Conservation (phyloP, 2,888 invertebrate species). For the Parnassius apollo region DNA sequence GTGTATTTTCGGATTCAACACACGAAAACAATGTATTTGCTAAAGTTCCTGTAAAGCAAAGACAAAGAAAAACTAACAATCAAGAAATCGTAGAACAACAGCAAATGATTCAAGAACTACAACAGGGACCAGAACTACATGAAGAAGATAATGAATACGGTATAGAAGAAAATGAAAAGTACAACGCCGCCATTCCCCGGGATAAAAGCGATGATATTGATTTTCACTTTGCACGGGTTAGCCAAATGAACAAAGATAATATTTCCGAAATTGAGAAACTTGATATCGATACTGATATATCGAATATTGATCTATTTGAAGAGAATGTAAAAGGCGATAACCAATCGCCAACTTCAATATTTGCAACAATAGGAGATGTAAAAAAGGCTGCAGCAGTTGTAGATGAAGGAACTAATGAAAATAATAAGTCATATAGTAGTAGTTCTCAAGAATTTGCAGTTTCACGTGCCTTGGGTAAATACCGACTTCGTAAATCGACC, state of each 20-base stretch:
- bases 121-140: conserved; percentile 64
- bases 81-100: conserved; percentile 77
- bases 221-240: conserved; percentile 78
- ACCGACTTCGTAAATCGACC: conserved; percentile 86
- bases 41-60: conserved; percentile 78
- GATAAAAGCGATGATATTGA: conserved; percentile 77
- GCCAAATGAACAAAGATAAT: conserved; percentile 76
- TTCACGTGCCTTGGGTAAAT: conserved; percentile 90
- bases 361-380: conserved; percentile 88
- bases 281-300: conserved; percentile 81
- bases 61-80: conserved; percentile 69
- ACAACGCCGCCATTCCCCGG: conserved; percentile 53
- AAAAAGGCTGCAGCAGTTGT: conserved; percentile 83
- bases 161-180: conserved; percentile 63
- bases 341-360: conserved; percentile 84
- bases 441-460: conserved; percentile 92
- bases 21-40: conserved; percentile 84
- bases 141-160: conserved; percentile 58
- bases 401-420: conserved; percentile 82
- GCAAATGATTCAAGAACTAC: conserved; percentile 71
- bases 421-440: conserved; percentile 79
- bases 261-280: conserved; percentile 75
- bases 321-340: conserved; percentile 83
- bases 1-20: conserved; percentile 85
- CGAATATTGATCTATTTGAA: conserved; percentile 81